phyloP scores from a whole-genome alignment of 2,888 invertebrate genomes.

The Apotomis betuletana region DNA sequence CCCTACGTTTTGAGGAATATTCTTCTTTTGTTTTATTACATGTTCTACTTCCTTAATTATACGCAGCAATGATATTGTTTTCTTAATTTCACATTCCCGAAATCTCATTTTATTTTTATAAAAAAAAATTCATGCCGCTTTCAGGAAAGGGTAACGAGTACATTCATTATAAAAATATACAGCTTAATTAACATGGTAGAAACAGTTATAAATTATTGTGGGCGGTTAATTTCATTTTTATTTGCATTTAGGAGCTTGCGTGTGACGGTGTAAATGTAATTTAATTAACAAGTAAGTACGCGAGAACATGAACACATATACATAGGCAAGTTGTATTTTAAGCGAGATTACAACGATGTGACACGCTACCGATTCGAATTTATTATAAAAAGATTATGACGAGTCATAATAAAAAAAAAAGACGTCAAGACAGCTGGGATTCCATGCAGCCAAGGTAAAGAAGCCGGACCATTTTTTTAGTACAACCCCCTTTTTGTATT shows the following conservation, averaged over 20 bases:
- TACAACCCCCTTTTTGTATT: too few species aligned
- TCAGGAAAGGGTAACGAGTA: background rate
- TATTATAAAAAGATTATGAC: too few species aligned
- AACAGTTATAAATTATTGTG: slow-evolving; percentile 17
- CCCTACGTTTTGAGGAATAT: too few species aligned
- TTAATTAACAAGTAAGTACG: slow-evolving; percentile 13
- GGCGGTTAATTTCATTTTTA: background rate
- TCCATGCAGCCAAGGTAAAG: too few species aligned
- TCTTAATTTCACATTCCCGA: too few species aligned
- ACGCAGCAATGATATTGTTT: too few species aligned
- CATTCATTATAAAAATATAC: slow-evolving; percentile 12
- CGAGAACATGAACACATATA: background rate
- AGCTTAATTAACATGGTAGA: slow-evolving; percentile 11
- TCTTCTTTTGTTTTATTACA: too few species aligned
- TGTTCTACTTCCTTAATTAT: too few species aligned
- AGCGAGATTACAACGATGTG: background rate
- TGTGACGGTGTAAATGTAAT: slow-evolving; percentile 6
- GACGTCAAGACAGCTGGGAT: too few species aligned
- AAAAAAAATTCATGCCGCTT: background rate
- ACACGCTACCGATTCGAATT: background rate
- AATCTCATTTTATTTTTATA: background rate
- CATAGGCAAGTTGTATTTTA: background rate
- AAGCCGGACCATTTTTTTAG: too few species aligned
- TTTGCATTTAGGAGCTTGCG: slow-evolving; percentile 8
- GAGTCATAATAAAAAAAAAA: too few species aligned